These are phyloP conservation scores for Eunapius fragilis DNA, from an alignment of 37 sponge, comb jelly and placozoan species.

Conservation along the genomic window DNA sequence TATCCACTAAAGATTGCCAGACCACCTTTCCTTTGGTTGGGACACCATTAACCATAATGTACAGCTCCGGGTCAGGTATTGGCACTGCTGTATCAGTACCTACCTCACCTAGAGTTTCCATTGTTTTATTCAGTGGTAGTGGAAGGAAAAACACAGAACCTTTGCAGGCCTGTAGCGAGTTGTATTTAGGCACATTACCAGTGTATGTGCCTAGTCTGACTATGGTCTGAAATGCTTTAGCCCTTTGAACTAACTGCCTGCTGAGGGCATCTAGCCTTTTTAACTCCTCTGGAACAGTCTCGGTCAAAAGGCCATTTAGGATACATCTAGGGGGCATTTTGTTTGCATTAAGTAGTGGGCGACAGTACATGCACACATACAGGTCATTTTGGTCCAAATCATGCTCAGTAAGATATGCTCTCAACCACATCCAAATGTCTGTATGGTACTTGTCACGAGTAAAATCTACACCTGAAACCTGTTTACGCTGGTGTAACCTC, in stretches of 20 bases:
- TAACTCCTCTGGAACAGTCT: conserved; percentile 50
- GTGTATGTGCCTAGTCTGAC: conserved; percentile 61
- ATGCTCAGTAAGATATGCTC: conserved; percentile 9
- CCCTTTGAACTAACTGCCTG: conserved; percentile 55
- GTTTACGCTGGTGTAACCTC: conserved; percentile 34
- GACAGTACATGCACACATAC: conserved; percentile 62
- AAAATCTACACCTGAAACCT: conserved; percentile 10
- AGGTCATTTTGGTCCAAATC: background rate
- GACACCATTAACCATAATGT: conserved; percentile 45
- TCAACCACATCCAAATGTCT: conserved; percentile 39
- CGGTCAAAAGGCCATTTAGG: conserved; percentile 60
- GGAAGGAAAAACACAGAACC: conserved; percentile 57
- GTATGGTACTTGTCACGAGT: background rate
- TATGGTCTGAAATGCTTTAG: conserved; percentile 64
- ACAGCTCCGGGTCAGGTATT: conserved; percentile 20
- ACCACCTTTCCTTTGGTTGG: conserved; percentile 45
- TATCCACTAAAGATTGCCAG: conserved; percentile 12
- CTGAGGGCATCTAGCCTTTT: conserved; percentile 34
- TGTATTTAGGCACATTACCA: conserved; percentile 48
- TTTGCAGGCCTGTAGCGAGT: conserved; percentile 45
- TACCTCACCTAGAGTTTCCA: conserved; percentile 33
- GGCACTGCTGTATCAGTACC: background rate
- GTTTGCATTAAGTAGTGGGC: conserved; percentile 6
- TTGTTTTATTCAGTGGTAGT: conserved; percentile 45
- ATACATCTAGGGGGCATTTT: conserved; percentile 61